These are phyloP conservation scores for Drosophila neotestacea DNA, from an alignment of 2,888 invertebrate genomes.

Conservation along the genomic window DNA sequence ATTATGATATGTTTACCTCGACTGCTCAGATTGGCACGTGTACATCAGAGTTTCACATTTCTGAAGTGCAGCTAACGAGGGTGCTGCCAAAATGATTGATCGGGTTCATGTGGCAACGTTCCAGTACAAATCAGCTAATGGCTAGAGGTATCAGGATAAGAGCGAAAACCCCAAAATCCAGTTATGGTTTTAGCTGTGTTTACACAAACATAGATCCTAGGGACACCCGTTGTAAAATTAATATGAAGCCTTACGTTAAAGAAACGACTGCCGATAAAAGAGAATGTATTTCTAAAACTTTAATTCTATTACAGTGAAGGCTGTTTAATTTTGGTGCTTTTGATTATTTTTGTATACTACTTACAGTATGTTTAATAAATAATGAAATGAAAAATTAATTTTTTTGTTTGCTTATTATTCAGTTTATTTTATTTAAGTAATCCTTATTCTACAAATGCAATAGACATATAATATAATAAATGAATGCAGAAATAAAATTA, in stretches of 20 bases:
- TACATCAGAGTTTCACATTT: conserved; percentile 21
- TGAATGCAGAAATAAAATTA: no score
- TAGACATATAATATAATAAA: no score
- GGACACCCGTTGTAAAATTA: conserved; percentile 1
- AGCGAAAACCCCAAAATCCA: background rate
- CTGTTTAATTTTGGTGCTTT: no score
- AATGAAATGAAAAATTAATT: no score
- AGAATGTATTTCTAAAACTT: background rate
- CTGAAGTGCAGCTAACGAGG: conserved; percentile 29
- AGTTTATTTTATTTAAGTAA: no score
- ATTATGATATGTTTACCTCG: conserved; percentile 56
- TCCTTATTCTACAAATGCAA: no score
- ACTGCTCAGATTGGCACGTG: conserved; percentile 54
- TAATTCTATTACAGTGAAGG: no score
- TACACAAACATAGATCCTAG: background rate
- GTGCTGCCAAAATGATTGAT: conserved; percentile 51
- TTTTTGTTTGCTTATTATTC: no score
- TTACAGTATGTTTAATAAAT: no score
- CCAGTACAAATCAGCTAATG: conserved; percentile 29
- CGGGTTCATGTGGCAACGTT: conserved; percentile 18
- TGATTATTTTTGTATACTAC: no score
- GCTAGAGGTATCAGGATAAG: background rate
- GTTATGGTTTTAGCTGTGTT: background rate
- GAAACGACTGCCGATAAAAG: background rate
- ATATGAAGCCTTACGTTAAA: background rate